Evolutionary conservation across 2,113 vertebrate species (phyloP), one percentile per base, ranked within the genome.

Genomic region (Haliaeetus leucogaster): DNA sequence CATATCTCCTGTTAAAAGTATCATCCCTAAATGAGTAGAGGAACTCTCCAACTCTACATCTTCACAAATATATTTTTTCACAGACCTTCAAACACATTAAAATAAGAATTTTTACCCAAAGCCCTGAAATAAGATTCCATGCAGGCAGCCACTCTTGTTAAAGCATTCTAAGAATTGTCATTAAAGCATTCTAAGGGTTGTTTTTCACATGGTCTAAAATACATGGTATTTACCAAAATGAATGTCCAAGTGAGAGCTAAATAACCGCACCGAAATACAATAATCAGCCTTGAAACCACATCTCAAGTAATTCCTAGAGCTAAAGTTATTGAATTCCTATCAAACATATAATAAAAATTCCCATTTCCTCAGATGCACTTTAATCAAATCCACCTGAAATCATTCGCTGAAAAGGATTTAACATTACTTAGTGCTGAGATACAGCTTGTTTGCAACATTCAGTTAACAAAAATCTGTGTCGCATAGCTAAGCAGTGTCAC

Each of bases 351-450:
- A 47, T 21, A 93, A 95, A 68, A 79, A 76, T 65, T 53, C 55
- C 36, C 29, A 27, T 86, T 86, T 90, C 52, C 66, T 81, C 93
- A 68, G 53, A 76, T 45, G 32, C 10, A 58, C 32, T 88, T 67
- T 70, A 95, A 93, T 53, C 30, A 96, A 93, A 90, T 47, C 42
- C 63, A 94, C 45, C 56, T 73, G 58, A 94, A 93, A 89, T 87
- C 42, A 62, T 48, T 86, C 56, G 85, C 62, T 47, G 59, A 78
- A 96, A 96, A 83, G 25, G 5, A 91, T 73, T 82, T 85, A 68
- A 56, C 27, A 87, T 67, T 71, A 55, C 53, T 89, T 56, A 78
- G 13, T 40, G 36, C 67, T 88, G 48, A 81, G 63, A 92, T 80
- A 22, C 32, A 87, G 61, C 65, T 82, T 68, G 42, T 65, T 45